A percentile compares a stretch with the other conserved stretches of the same genome.
phyloP scores from a whole-genome alignment of 2,888 invertebrate genomes.

The Globia sparganii region DNA sequence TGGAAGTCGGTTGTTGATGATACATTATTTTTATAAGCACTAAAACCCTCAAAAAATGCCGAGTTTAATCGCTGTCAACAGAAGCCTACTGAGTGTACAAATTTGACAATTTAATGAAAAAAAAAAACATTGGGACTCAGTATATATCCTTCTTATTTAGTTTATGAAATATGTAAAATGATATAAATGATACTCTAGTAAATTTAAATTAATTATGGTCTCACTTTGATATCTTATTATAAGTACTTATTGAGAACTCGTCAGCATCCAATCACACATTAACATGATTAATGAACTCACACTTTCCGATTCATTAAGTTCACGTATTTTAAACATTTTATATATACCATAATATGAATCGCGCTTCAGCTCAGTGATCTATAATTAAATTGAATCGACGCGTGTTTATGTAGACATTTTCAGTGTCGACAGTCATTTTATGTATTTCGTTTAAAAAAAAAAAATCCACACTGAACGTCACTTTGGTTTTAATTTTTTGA shows the following conservation, averaged over 20 bases:
- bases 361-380: slow-evolving; percentile 23
- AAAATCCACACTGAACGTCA: too few relatives aligned
- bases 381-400: slow-evolving; percentile 16
- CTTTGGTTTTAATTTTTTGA: background rate
- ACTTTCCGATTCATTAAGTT: slow-evolving; percentile 10
- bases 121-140: too few relatives aligned
- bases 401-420: slow-evolving; percentile 11
- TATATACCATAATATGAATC: background rate
- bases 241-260: background rate
- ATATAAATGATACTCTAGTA: background rate
- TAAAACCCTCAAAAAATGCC: too few relatives aligned
- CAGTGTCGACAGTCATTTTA: background rate
- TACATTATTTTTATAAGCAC: too few relatives aligned
- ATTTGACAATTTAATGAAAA: too few relatives aligned
- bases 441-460: too few relatives aligned
- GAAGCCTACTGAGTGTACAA: too few relatives aligned
- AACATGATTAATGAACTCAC: slow-evolving; percentile 17
- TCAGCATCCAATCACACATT: background rate
- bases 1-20: too few relatives aligned
- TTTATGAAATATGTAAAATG: too few relatives aligned
- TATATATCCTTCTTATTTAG: too few relatives aligned
- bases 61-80: too few relatives aligned
- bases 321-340: too few relatives aligned
- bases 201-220: background rate
- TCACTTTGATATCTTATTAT: background rate